Base-by-base conservation (phyloP, 2,113 vertebrate genomes). In the Acrocephalus kingi region DNA sequence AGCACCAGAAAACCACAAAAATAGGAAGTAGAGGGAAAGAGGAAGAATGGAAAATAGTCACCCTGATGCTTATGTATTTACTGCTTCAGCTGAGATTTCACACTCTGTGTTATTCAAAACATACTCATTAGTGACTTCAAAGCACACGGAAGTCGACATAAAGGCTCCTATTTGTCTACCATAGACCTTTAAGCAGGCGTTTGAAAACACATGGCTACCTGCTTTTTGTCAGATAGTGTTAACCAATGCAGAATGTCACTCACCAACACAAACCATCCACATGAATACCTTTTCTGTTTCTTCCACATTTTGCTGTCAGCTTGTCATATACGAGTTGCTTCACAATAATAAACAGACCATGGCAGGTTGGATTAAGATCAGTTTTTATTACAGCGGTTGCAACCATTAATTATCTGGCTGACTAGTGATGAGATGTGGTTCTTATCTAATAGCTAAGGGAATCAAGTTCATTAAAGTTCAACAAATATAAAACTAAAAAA, bases 401-500 rank as follows among this genome's bases (percentile, higher is more conserved):
- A 97, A 83, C 89, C 86, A 97, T 96, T 97, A 95, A 98, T 96
- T 98, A 96, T 91, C 93, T 67, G 39, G 14, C 74, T 97, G 96
- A 97, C 93, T 98, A 94, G 97, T 27, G 64, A 87, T 91, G 96
- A 95, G 75, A 72, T 90, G 68, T 58, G 43, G 82, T 94, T 97
- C 89, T 97, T 90, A 85, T 97, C 88, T 92, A 91, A 78, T 64
- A 94, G 73, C 81, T 91, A 69, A 94, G 39, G 82, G 59, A 96
- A 97, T 83, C 87, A 69, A 94, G 94, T 97, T 97, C 93, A 95
- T 85, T 97, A 87, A 95, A 97, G 89, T 97, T 97, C 96, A 97
- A 43, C 28, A 80, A 94, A 84, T 54, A 94, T 22, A 89, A 88
- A 91, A 58, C 27, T 63, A 58, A 95, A 96, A 95, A 79, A 64